These are phyloP conservation scores for Pomacea maculata DNA, from an alignment of 1,140 invertebrate species.

Conservation along the genomic window DNA sequence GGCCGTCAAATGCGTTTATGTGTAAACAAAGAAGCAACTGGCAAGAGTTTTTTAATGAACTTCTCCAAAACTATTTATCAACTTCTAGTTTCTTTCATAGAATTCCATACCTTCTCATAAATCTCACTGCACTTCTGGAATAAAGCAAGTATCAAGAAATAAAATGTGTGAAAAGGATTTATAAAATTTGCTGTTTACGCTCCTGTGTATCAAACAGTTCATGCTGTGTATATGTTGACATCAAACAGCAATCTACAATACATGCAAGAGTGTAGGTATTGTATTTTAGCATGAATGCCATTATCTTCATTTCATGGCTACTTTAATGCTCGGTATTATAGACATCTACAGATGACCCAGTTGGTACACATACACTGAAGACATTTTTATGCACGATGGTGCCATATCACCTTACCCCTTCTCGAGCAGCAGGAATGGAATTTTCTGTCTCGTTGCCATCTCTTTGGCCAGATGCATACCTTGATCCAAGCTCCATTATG, in stretches of 20 bases:
- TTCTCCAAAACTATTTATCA: neutral
- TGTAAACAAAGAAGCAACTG: neutral
- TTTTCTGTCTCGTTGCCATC: slow-evolving; percentile 25
- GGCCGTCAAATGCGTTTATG: no score
- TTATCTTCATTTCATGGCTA: neutral
- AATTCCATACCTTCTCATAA: neutral
- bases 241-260: no score
- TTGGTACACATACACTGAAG: no score
- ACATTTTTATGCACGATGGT: no score
- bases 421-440: slow-evolving; percentile 33
- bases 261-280: no score
- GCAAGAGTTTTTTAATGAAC: neutral
- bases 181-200: neutral
- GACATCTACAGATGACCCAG: no score
- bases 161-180: neutral
- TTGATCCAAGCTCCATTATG: neutral
- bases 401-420: slow-evolving; percentile 2
- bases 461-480: slow-evolving; percentile 8
- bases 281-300: no score
- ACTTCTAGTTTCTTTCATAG: neutral
- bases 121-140: neutral
- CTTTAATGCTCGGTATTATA: no score
- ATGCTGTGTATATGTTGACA: no score
- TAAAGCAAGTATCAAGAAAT: neutral
- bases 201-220: no score